Evolutionary conservation across 2,888 invertebrate genomes (phyloP).

Genomic region (Heliconius cydno): DNA sequence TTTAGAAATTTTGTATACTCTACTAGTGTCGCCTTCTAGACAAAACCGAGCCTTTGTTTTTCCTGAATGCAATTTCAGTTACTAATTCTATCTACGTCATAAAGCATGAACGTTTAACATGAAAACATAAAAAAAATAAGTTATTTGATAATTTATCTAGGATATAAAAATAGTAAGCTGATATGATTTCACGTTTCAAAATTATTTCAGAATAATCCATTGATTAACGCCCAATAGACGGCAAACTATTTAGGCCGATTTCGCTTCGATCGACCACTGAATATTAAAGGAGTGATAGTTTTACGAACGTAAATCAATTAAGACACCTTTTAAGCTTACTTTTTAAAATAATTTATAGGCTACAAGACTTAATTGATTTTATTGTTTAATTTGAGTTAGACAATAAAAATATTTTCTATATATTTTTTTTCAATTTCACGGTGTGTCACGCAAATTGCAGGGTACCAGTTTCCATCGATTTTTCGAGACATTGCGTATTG

Average conservation of each 20-base stretch:
- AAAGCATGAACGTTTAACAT: background rate
- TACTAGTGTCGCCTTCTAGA: too few species aligned
- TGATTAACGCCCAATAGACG: slow-evolving; percentile 51
- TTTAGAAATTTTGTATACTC: too few species aligned
- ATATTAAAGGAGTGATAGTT: slow-evolving; percentile 59
- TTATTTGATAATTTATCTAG: background rate
- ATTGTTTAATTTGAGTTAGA: background rate
- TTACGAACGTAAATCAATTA: slow-evolving; percentile 53
- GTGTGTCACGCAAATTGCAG: too few species aligned
- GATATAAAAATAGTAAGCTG: background rate
- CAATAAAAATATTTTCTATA: background rate
- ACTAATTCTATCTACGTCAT: background rate
- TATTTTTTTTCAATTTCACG: background rate
- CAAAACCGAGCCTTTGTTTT: too few species aligned
- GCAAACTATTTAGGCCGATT: slow-evolving; percentile 71
- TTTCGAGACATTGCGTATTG: too few species aligned
- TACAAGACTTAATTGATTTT: slow-evolving; percentile 7
- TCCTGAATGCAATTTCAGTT: background rate
- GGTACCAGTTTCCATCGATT: too few species aligned
- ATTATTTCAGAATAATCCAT: slow-evolving; percentile 41
- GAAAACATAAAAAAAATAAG: background rate
- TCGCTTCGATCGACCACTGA: slow-evolving; percentile 62
- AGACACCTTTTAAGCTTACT: slow-evolving; percentile 44
- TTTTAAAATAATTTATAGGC: slow-evolving; percentile 11
- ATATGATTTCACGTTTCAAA: background rate